Evolutionary conservation across 2,113 vertebrate species (phyloP), one percentile per base, ranked within the genome.

Genomic region (Spea multiplicata): DNA sequence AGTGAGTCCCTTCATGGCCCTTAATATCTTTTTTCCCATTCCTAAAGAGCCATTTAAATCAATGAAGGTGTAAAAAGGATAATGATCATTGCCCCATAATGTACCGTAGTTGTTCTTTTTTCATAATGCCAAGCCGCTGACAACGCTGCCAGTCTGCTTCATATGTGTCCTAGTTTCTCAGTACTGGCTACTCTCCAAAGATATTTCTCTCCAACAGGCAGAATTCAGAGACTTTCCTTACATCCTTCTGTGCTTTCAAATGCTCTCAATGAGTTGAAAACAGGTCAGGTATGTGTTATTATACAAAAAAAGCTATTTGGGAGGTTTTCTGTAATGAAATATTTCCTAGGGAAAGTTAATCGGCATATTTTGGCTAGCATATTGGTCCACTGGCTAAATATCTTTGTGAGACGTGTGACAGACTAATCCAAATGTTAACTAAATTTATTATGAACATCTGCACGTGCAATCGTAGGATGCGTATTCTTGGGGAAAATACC

Each of bases 241-340:
- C 9, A 2, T 1, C 13, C 72, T 73, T 66, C 30, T 68, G 52
- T n/a, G 80, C 55, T 16, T 57, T 76, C 73, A 82, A 85, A 81
- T 50, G 77, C 78, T 44, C 81, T 0, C 52, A 57, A 46, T 8
- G 8, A 66, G 45, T 76, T 68, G 47, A 17, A 68, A 71, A 69
- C 16, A 3, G 71, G 17, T 81, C 70, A 65, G 48, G 76, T 77
- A 65, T 68, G 10, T 44, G 67, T 14, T 70, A 0, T 55, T 1
- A 0, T 50, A 9, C 1, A 3, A 75, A 83, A 74, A 30, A 30
- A 30, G 30, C 30, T 30, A 30, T 30, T 30, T 30, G 30, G 30
- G 71, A 68, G 82, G 75, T 82, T 85, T 81, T 79, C 73, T 73
- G 49, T 61, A 17, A 76, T 17, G 72, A 86, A 85, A 57, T 9